phyloP scores from a whole-genome alignment of 1,140 invertebrate species.

The Drosophila quadrilineata region DNA sequence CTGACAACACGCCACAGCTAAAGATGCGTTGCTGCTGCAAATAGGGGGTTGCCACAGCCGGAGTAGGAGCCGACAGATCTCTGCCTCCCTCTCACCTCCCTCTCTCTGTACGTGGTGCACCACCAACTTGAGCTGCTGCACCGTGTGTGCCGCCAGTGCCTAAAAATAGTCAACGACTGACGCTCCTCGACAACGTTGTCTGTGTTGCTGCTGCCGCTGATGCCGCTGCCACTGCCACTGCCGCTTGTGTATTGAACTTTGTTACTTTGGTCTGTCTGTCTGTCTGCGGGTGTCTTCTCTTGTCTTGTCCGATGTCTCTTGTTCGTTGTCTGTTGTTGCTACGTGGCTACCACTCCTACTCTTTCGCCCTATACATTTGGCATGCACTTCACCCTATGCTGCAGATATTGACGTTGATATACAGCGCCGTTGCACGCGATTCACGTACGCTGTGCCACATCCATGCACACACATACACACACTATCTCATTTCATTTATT shows the following conservation, averaged over 20 bases:
- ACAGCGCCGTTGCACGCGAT: constrained; percentile 72
- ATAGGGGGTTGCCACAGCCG: constrained; percentile 42
- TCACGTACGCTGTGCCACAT: constrained; percentile 21
- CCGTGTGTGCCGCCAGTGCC: too few relatives aligned
- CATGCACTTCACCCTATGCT: constrained; percentile 71
- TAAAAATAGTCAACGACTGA: constrained; percentile 67
- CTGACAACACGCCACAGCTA: constrained; percentile 46
- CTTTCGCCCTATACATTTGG: constrained; percentile 52
- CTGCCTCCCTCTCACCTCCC: constrained; percentile 5
- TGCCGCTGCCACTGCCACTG: too few relatives aligned
- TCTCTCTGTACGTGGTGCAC: background rate
- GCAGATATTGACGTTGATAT: constrained; percentile 79
- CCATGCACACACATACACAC: background rate
- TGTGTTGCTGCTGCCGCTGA: constrained; percentile 33
- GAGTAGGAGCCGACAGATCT: constrained; percentile 8
- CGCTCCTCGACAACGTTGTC: constrained; percentile 28
- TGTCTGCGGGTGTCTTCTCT: constrained; percentile 40
- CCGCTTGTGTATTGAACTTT: constrained; percentile 65
- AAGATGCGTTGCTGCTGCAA: constrained; percentile 30
- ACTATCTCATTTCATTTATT: constrained; percentile 56
- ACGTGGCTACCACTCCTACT: constrained; percentile 66
- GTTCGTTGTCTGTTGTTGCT: constrained; percentile 51
- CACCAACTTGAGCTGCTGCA: constrained; percentile 17
- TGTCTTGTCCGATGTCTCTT: constrained; percentile 41
- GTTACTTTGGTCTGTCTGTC: constrained; percentile 62